A percentile compares a stretch with the other conserved stretches of the same genome.
Evolutionary conservation across 2,888 invertebrate species (phyloP).

Genomic region (Melieria omissa): DNA sequence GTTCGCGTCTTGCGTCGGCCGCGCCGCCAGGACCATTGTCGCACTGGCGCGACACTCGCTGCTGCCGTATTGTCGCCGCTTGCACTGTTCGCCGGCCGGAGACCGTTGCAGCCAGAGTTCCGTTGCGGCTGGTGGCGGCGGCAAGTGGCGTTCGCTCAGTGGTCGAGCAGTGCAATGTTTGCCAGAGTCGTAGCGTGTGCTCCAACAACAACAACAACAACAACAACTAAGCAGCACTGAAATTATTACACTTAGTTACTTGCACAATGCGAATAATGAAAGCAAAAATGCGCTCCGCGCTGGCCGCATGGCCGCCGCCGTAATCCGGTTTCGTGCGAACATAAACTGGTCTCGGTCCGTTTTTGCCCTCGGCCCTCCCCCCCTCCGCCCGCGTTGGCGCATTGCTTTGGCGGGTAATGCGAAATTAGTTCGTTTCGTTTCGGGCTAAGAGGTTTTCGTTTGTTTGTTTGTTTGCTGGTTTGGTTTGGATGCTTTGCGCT

Average conservation of each 20-base stretch:
- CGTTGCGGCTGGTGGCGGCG: too few species aligned
- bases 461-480: background rate
- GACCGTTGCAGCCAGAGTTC: too few species aligned
- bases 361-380: conserved; percentile 5
- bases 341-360: conserved; percentile 50
- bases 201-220: too few species aligned
- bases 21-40: too few species aligned
- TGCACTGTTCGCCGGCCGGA: too few species aligned
- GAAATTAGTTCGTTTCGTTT: background rate
- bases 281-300: conserved; percentile 38
- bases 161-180: too few species aligned
- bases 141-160: too few species aligned
- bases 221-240: too few species aligned
- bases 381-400: background rate
- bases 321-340: conserved; percentile 58
- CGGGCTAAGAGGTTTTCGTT: background rate
- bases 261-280: conserved; percentile 24
- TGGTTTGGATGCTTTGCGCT: background rate
- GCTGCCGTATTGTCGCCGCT: too few species aligned
- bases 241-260: background rate
- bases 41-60: too few species aligned
- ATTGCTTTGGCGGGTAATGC: background rate
- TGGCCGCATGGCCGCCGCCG: conserved; percentile 21
- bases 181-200: too few species aligned
- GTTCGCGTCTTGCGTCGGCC: too few species aligned